Evolutionary conservation across 2,113 vertebrate species (phyloP), one percentile per base, ranked within the genome.

Genomic region (Seriola quinqueradiata): DNA sequence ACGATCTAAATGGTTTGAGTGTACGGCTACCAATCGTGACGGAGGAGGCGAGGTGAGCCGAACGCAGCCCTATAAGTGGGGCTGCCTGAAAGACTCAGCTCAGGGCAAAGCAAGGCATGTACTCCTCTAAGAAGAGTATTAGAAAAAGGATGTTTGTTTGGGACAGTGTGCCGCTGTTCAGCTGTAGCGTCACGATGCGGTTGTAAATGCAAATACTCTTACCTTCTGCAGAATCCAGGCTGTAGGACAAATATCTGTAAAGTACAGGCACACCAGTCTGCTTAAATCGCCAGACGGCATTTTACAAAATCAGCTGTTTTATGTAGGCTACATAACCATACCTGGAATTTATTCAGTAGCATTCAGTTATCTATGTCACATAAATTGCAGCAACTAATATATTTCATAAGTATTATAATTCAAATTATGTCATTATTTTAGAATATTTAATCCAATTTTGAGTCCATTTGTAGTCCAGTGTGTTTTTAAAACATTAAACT

Each of bases 181-280:
- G 77, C 72, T 90, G 76, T 60, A 92, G 91, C 90, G 92, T 65
- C 91, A 81, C 86, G 1, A 55, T 68, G 93, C 70, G 91, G 90
- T 19, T 46, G 32, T 16, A 71, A n/a, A 65, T 25, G 63, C 28
- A 82, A 85, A 74, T 65, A 63, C 46, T 25, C 8, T 23, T 11
- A 16, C 23, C 28, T 28, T 71, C n/a, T 63, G 50, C 44, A 25
- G 54, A 48, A 52, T 66, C n/a, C 59, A 28, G 38, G 3, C 21
- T 46, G 16, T 6, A 75, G 25, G 44, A 68, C 64, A 61, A 21
- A 34, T 21, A 60, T 50, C 44, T 40, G 21, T 19, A 7, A n/a
- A 17, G 16, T 28, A 14, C 5, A 57, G n/a, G 9, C 36, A 44
- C 8, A 13, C 0, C 2, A 16, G 63, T 40, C n/a, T 60, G 12